Percentiles rank a stretch among this genome's conserved stretches.
These are phyloP conservation scores for Desoria tigrina DNA, from an alignment of 2,888 invertebrate species.

Conservation along the genomic window DNA sequence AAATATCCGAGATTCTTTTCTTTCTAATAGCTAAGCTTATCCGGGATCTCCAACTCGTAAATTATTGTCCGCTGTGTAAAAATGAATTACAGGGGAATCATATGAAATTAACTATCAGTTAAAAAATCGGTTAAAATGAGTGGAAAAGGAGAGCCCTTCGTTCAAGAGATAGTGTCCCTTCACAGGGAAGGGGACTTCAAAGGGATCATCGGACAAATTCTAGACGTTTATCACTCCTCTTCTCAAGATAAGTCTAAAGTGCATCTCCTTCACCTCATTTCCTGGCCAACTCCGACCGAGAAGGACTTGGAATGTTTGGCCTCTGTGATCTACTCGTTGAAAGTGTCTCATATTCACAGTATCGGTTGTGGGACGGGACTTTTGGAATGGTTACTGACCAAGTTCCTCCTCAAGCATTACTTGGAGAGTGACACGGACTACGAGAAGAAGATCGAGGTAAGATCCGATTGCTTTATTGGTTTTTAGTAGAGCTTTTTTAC, in stretches of 20 bases:
- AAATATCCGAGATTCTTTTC: too few species aligned
- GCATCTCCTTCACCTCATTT: constrained; percentile 56
- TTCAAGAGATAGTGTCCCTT: constrained; percentile 38
- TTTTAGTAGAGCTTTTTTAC: too few species aligned
- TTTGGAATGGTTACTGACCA: constrained; percentile 74
- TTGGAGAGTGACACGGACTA: constrained; percentile 33
- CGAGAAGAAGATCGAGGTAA: constrained; percentile 53
- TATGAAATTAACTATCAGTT: too few species aligned
- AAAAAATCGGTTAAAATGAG: too few species aligned
- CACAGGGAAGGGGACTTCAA: constrained; percentile 31
- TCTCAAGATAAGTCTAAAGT: constrained; percentile 38
- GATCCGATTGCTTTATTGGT: too few species aligned
- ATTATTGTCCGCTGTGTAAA: too few species aligned
- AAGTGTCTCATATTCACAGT: constrained; percentile 62
- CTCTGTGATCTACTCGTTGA: constrained; percentile 42
- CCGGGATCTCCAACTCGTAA: too few species aligned
- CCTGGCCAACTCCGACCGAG: constrained; percentile 75
- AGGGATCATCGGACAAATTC: constrained; percentile 29
- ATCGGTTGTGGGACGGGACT: constrained; percentile 79
- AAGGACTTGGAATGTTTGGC: constrained; percentile 66
- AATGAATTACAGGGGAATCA: too few species aligned
- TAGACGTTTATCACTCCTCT: constrained; percentile 24
- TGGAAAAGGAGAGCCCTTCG: constrained; percentile 40
- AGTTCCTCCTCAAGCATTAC: constrained; percentile 35
- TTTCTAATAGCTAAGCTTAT: too few species aligned